Base-by-base conservation (phyloP, 2,113 vertebrate species). In the Vidua chalybeata region DNA sequence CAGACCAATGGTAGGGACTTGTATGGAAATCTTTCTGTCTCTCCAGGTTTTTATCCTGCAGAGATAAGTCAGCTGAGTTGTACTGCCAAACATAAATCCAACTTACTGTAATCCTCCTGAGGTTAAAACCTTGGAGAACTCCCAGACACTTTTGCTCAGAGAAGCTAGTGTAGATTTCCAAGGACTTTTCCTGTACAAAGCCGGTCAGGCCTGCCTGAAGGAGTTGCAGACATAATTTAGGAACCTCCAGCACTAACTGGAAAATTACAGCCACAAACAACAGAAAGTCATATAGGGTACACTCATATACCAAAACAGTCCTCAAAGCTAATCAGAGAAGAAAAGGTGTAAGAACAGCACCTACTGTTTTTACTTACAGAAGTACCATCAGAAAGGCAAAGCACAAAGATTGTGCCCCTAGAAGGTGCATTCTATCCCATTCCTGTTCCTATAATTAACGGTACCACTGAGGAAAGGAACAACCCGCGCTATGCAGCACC, bases 71-170 rank as follows among this genome's bases (percentile, higher is more conserved):
- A 84, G 37, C 35, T 63, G 26, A 63, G 6, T 9, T 68, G 61
- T 33, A 89, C 31, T 84, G 81, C 35, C 51, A 80, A 73, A 78
- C 5, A 71, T 52, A 92, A 94, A 95, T 67, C 28, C 3, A 93
- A 95, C 90, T 96, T 94, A 96, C 94, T 89, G 87, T 62, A 88
- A 88, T 81, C 64, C 56, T 93, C 35, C 24, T 2, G 31, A 84
- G 41, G 64, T 52, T 74, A 76, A 95, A 84, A n/a, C 45, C 31
- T 77, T 78, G 85, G n/a, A 92, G 37, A 90, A 77, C 14, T 78
- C 52, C 33, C 63, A 75, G 73, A 39, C 31, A 39, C 48, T 94
- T 89, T 28, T 78, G 45, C 28, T 81, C 49, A 74, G 59, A 90
- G 52, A 68, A 92, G 73, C 56, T 33, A 68, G 8, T 5, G 56